Percentiles rank a stretch among this genome's conserved stretches.
Evolutionary conservation across 2,797 vertebrate genomes (phyloP).

Genomic region (Odontamblyopus lacepedii): DNA sequence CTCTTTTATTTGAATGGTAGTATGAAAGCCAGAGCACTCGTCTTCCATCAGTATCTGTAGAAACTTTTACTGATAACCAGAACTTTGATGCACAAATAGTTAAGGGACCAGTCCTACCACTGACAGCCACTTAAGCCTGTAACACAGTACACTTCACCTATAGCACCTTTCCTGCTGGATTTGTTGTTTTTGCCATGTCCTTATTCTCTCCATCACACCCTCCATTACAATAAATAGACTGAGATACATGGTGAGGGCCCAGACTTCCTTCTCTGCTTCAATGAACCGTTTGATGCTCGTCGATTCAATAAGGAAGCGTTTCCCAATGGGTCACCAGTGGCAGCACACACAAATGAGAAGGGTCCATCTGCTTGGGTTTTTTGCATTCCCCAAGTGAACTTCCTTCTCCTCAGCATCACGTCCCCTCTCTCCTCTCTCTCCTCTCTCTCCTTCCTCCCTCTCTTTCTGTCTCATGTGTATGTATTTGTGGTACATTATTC

Average conservation of each 20-base stretch:
- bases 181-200: conserved; percentile 35
- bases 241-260: conserved; percentile 45
- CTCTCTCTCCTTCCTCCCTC: conserved; percentile 52
- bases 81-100: conserved; percentile 27
- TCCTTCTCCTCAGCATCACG: conserved; percentile 77
- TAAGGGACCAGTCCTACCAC: conserved; percentile 26
- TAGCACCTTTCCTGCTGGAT: conserved; percentile 30
- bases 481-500: conserved; percentile 86
- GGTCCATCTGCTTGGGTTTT: conserved; percentile 72
- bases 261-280: conserved; percentile 75
- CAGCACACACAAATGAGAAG: conserved; percentile 78
- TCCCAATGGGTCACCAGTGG: conserved; percentile 72
- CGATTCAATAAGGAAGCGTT: conserved; percentile 78
- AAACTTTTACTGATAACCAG: conserved; percentile 19
- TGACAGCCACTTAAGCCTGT: conserved; percentile 33
- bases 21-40: background rate
- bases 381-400: conserved; percentile 76
- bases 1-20: background rate
- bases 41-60: background rate
- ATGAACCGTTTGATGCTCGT: conserved; percentile 75
- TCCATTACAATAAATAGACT: conserved; percentile 56
- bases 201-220: conserved; percentile 35
- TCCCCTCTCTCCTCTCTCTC: conserved; percentile 42
- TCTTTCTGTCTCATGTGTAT: conserved; percentile 79
- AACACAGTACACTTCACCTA: conserved; percentile 20